Base-by-base conservation (phyloP, 2,113 vertebrate genomes). In the Tragelaphus buxtoni region DNA sequence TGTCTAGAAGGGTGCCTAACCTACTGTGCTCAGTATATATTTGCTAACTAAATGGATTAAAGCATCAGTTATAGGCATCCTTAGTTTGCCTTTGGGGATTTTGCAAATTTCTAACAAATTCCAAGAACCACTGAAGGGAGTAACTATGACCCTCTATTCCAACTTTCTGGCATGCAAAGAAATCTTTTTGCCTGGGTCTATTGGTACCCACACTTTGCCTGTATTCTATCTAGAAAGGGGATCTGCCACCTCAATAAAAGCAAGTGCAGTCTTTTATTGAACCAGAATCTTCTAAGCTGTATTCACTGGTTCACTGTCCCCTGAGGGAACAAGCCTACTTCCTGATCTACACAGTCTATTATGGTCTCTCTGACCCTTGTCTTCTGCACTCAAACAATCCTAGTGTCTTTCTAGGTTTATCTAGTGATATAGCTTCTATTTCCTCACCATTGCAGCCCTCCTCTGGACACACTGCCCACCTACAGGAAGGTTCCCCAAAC, bases 381-480 rank as follows among this genome's bases (percentile, higher is more conserved):
- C 56, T 77, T 51, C 80, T 72, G 26, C 0, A 89, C 61, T 79
- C 58, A 80, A 58, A 82, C 3, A 56, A 51, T 45, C 63, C 53
- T 13, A 22, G 14, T 63, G 61, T 76, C 24, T 35, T 69, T 53
- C 49, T 79, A 1, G 1, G 26, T 82, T 77, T 89, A 42, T 80
- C 45, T 13, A 7, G 9, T 9, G 32, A 49, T 8, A 0, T 11
- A 30, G 9, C 88, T 86, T 35, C 35, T 47, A 2, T 94, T 53
- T 90, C 56, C 97, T 93, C 97, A 97, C 95, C 32, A 30, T 94
- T 86, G 93, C 18, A 53, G 91, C 80, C 86, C 91, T 95, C 83
- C 86, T 88, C 87, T 3, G 2, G 92, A 53, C 35, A 45, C 83
- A 72, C 53, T 22, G 56, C 80, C 77, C 4, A 6, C 58, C 86